Evolutionary conservation across 2,797 vertebrate species (phyloP).

Genomic region (Xenopus petersii): DNA sequence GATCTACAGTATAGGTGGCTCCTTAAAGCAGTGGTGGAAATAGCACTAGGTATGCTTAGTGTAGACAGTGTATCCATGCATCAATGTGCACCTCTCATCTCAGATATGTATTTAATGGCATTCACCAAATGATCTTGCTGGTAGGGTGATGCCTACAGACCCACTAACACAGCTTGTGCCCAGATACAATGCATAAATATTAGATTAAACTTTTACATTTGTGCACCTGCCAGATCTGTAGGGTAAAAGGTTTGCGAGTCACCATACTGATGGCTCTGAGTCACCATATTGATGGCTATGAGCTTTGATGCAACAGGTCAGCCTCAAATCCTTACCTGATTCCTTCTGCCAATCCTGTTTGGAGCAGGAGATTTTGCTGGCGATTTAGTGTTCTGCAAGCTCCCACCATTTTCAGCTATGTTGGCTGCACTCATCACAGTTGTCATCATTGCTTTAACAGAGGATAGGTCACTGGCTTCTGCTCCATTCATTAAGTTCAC

Average conservation of each 20-base stretch:
- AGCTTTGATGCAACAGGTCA: neutral
- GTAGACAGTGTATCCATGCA: too few relatives aligned
- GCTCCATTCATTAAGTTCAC: conserved; percentile 60
- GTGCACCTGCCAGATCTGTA: neutral
- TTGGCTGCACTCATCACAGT: conserved; percentile 81
- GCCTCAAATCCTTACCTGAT: conserved; percentile 66
- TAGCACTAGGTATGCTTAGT: too few relatives aligned
- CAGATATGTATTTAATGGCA: too few relatives aligned
- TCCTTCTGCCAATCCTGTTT: conserved; percentile 78
- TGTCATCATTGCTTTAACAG: conserved; percentile 91
- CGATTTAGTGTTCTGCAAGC: conserved; percentile 69
- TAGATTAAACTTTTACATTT: neutral
- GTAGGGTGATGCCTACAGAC: too few relatives aligned
- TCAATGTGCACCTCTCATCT: too few relatives aligned
- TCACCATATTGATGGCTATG: neutral
- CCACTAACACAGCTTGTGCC: too few relatives aligned
- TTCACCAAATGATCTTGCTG: too few relatives aligned
- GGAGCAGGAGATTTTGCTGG: conserved; percentile 75
- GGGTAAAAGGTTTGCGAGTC: neutral
- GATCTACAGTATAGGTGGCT: too few relatives aligned
- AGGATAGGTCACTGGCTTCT: conserved; percentile 80
- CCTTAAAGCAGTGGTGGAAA: too few relatives aligned
- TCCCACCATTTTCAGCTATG: conserved; percentile 70
- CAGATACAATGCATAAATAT: neutral
- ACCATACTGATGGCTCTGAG: neutral